phyloP scores from a whole-genome alignment of 1,140 invertebrate genomes.

The Phocides pigmalion region DNA sequence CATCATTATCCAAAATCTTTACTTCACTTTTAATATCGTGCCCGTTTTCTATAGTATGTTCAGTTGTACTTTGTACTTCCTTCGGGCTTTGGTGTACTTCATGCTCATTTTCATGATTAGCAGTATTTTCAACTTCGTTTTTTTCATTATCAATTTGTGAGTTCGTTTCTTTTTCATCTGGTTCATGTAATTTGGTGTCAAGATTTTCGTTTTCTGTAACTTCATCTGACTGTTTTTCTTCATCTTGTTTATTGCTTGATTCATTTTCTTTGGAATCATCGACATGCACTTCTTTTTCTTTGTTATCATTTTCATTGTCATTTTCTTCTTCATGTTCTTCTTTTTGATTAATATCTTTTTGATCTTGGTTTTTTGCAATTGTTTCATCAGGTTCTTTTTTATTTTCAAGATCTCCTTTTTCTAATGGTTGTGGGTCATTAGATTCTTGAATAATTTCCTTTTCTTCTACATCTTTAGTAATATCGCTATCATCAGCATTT shows the following conservation, averaged over 20 bases:
- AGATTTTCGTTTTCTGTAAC: conserved; percentile 4
- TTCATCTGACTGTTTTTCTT: conserved; percentile 2
- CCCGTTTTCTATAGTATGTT: conserved; percentile 25
- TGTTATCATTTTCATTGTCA: conserved; percentile 34
- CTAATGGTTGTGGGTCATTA: not conserved
- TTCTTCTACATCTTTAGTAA: conserved; percentile 15
- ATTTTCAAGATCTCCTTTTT: not conserved
- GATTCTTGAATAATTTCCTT: conserved; percentile 36
- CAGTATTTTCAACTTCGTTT: conserved; percentile 25
- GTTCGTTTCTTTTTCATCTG: conserved; percentile 32
- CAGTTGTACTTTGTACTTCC: conserved; percentile 34
- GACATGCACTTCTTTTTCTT: not conserved
- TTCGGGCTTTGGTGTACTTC: conserved; percentile 20
- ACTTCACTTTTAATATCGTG: conserved; percentile 19
- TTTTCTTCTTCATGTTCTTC: conserved; percentile 27
- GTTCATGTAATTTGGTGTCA: not conserved
- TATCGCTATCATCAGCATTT: conserved; percentile 22
- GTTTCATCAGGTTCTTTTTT: not conserved
- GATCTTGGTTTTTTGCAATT: conserved; percentile 28
- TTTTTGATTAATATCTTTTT: conserved; percentile 5
- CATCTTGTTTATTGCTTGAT: conserved; percentile 9
- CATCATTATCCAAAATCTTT: conserved; percentile 30
- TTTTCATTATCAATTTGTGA: conserved; percentile 31
- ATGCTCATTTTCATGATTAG: not conserved
- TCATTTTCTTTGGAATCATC: conserved; percentile 10